These are phyloP conservation scores for Etheostoma perlongum DNA, from an alignment of 2,797 vertebrate genomes.

Conservation along the genomic window DNA sequence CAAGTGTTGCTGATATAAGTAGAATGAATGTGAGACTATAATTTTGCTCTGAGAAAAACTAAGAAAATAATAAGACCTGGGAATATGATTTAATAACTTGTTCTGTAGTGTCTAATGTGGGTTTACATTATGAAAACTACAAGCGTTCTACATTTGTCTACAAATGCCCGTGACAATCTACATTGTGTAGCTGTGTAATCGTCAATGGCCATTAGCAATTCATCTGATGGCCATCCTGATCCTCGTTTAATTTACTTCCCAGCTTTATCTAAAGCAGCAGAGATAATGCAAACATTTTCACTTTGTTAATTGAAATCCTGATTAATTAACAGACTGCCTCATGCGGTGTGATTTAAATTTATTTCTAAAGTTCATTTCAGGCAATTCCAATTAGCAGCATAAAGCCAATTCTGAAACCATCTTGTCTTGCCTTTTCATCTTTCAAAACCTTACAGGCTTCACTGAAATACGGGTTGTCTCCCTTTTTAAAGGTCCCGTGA, in stretches of 20 bases:
- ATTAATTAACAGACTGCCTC: conserved; percentile 71
- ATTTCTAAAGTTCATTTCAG: conserved; percentile 6
- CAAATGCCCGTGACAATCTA: conserved; percentile 10
- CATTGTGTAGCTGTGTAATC: conserved; percentile 22
- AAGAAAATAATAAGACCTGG: background rate
- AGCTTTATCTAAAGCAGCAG: conserved; percentile 68
- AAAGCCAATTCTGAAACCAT: background rate
- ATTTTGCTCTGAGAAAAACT: background rate
- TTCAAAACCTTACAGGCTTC: background rate
- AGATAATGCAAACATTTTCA: conserved; percentile 78
- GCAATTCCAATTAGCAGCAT: background rate
- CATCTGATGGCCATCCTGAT: conserved; percentile 52
- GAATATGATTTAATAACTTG: conserved; percentile 10
- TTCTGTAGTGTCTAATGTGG: conserved; percentile 1
- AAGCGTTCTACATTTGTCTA: conserved; percentile 4
- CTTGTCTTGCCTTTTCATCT: background rate
- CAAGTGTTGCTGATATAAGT: conserved; percentile 15
- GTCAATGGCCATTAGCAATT: conserved; percentile 54
- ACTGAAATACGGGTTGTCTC: conserved; percentile 24
- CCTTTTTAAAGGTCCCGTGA: background rate
- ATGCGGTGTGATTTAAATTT: background rate
- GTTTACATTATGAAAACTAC: conserved; percentile 17
- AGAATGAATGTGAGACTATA: conserved; percentile 4
- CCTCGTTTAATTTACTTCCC: conserved; percentile 72
- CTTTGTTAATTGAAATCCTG: conserved; percentile 79